Evolutionary conservation across 2,888 invertebrate genomes (phyloP), one percentile per base, ranked within the genome.

Genomic region (Nesidiocoris tenuis): DNA sequence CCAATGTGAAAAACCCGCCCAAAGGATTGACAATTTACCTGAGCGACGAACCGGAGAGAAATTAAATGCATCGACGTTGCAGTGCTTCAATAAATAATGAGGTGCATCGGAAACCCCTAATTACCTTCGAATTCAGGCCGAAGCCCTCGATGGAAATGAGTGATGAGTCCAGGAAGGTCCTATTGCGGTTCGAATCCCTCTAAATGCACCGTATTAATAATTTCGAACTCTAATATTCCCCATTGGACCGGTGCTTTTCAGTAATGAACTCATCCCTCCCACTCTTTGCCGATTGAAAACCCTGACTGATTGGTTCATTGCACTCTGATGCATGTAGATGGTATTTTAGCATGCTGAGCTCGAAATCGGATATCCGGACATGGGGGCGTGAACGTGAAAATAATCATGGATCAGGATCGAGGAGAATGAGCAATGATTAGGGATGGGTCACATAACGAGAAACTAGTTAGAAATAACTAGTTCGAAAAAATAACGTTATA

Each of bases 131-230:
- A 39, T 39, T n/a, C 21, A 59, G 59, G 17, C 59, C 24, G 70
- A 70, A 70, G 70, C 70, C 70, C 57, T 59, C 12, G 39, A 39
- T 39, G 59, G 70, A 67, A 67, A 57, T 70, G 59, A 70, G 59
- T 59, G 7, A 17, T 39, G 39, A 39, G 12, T 39, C 3, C 39
- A 12, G 5, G 39, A 39, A 3, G 39, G 39, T 7, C n/a, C n/a
- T n/a, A 39, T 39, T 39, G 39, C 39, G 2, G 17, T 1, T 18
- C 19, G 59, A 70, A 70, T 59, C 70, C 70, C 59, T 16, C 59
- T 70, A 70, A 70, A 70, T 70, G 70, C 70, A 23, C 65, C 70
- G 70, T 70, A 59, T 70, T 59, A 70, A 70, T 70, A 70, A 70
- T 70, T 70, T 25, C 70, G 17, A 22, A 24, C 22, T 25, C 39